These are phyloP conservation scores for Helarctos malayanus DNA, from an alignment of 2,797 vertebrate species.

Conservation along the genomic window DNA sequence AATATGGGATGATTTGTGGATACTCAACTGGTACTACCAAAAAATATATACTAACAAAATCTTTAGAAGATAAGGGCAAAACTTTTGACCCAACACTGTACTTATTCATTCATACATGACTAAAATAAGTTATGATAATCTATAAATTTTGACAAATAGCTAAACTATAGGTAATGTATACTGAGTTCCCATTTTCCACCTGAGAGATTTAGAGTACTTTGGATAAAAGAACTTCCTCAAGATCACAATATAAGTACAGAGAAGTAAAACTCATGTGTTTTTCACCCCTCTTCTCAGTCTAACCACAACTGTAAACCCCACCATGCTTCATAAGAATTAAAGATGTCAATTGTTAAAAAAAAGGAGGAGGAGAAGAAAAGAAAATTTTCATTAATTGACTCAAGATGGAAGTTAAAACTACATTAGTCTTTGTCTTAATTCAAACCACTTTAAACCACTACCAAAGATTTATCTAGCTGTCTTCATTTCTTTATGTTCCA, in stretches of 20 bases:
- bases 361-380: not conserved
- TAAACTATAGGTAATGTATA: not conserved
- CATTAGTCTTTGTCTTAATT: conserved; percentile 45
- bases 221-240: not conserved
- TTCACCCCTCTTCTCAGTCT: not conserved
- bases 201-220: not conserved
- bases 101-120: not conserved
- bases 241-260: not conserved
- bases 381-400: conserved; percentile 34
- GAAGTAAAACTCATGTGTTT: not conserved
- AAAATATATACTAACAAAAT: conserved; percentile 19
- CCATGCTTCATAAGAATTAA: not conserved
- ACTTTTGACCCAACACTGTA: not conserved
- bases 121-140: not conserved
- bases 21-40: not conserved
- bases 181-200: not conserved
- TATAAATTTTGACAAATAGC: not conserved
- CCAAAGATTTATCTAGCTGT: not conserved
- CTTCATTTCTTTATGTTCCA: conserved; percentile 25
- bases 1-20: not conserved
- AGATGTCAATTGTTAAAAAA: not conserved
- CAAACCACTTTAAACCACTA: not conserved
- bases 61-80: not conserved
- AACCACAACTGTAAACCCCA: not conserved
- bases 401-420: not conserved